Evolutionary conservation across 1,140 invertebrate species (phyloP).

Genomic region (Nephotettix cincticeps): DNA sequence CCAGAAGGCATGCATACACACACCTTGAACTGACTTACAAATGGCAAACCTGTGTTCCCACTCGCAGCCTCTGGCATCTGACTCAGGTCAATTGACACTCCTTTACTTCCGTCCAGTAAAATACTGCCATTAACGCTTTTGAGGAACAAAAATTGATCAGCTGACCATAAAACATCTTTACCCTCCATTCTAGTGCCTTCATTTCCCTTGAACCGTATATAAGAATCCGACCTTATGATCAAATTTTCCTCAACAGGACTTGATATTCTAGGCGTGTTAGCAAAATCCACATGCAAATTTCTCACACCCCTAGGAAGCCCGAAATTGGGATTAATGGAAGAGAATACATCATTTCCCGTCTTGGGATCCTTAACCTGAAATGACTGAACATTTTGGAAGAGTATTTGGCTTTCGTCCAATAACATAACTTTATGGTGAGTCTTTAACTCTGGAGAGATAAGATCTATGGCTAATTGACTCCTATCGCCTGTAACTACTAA

Average conservation of each 20-base stretch:
- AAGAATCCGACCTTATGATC: slow-evolving; percentile 57
- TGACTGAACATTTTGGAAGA: slow-evolving; percentile 63
- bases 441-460: slow-evolving; percentile 46
- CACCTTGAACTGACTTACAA: slow-evolving; percentile 69
- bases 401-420: slow-evolving; percentile 61
- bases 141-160: slow-evolving; percentile 76
- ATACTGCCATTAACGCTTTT: slow-evolving; percentile 78
- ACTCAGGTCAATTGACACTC: slow-evolving; percentile 69
- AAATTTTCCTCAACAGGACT: slow-evolving; percentile 69
- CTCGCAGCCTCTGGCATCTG: slow-evolving; percentile 63
- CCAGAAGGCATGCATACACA: slow-evolving; percentile 87
- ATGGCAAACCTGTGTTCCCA: slow-evolving; percentile 25
- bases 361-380: slow-evolving; percentile 67
- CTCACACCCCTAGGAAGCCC: slow-evolving; percentile 65
- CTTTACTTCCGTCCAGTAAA: slow-evolving; percentile 66
- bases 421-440: slow-evolving; percentile 51
- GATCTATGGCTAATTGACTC: slow-evolving; percentile 57
- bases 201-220: slow-evolving; percentile 36
- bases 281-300: slow-evolving; percentile 53
- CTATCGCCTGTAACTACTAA: slow-evolving; percentile 66
- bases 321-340: slow-evolving; percentile 70
- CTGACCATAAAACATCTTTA: slow-evolving; percentile 62
- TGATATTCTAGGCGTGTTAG: slow-evolving; percentile 62
- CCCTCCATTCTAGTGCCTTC: slow-evolving; percentile 55
- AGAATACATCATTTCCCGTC: slow-evolving; percentile 66